phyloP scores from a whole-genome alignment of 2,888 invertebrate genomes.

The Drosophila nigritarsus region DNA sequence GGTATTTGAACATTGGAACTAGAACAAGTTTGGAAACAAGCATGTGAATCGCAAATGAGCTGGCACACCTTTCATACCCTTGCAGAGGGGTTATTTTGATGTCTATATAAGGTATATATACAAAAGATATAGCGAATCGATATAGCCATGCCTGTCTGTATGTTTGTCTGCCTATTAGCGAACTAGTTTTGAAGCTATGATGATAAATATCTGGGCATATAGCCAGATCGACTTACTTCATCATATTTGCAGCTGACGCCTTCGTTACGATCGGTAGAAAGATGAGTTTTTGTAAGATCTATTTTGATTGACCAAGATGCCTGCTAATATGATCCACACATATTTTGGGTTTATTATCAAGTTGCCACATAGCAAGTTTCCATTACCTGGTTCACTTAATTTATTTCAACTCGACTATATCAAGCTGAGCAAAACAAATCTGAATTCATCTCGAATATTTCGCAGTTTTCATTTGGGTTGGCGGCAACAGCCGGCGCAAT shows the following conservation, averaged over 20 bases:
- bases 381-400: neutral
- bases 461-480: constrained; percentile 1
- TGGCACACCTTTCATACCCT: neutral
- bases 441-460: constrained; percentile 23
- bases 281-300: neutral
- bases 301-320: neutral
- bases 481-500: constrained; percentile 3
- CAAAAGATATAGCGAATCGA: neutral
- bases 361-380: neutral
- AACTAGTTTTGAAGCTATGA: neutral
- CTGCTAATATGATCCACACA: neutral
- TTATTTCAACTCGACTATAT: constrained; percentile 1
- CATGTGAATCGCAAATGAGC: neutral
- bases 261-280: too few species aligned
- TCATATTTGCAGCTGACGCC: neutral
- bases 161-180: neutral
- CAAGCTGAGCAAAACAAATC: constrained; percentile 3
- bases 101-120: neutral
- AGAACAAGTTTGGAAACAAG: neutral
- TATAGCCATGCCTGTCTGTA: neutral
- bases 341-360: neutral
- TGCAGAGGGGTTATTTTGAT: neutral
- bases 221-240: neutral
- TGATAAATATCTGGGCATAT: neutral
- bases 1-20: constrained; percentile 4